Conservation (phyloP, 2,797 vertebrate genomes). For the Coranthus polyacanthus region DNA sequence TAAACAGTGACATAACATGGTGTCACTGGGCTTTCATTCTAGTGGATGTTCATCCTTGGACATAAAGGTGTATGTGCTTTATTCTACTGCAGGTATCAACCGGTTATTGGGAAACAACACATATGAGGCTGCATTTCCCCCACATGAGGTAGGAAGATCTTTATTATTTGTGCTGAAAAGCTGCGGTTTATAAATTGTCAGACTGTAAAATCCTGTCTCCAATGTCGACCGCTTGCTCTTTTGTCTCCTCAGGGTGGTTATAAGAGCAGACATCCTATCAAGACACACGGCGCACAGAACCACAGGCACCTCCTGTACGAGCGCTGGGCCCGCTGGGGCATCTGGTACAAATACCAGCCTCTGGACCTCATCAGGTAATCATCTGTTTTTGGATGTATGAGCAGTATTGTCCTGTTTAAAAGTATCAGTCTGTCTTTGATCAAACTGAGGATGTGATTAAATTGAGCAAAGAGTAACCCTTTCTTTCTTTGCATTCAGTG, state of each 20-base stretch:
- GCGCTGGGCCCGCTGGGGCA: constrained; percentile 98
- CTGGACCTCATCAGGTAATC: constrained; percentile 97
- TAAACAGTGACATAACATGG: constrained; percentile 1
- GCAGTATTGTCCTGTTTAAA: constrained; percentile 3
- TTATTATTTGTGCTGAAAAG: constrained; percentile 11
- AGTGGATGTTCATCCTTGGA: constrained; percentile 13
- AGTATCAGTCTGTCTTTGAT: constrained; percentile 8
- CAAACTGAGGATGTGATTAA: constrained; percentile 12
- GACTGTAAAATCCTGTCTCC: not conserved
- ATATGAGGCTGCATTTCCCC: constrained; percentile 97
- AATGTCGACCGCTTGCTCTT: constrained; percentile 12
- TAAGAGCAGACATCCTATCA: constrained; percentile 95
- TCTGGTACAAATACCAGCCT: constrained; percentile 99
- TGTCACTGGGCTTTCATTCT: constrained; percentile 14
- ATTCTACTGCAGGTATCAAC: constrained; percentile 89
- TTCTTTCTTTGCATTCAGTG: not conserved
- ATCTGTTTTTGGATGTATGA: constrained; percentile 6
- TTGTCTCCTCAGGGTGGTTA: constrained; percentile 89
- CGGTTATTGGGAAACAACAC: constrained; percentile 94
- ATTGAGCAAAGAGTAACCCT: not conserved
- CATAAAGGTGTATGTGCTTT: constrained; percentile 27
- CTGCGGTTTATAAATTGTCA: constrained; percentile 1
- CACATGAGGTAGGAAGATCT: constrained; percentile 91
- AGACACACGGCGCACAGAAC: constrained; percentile 96
- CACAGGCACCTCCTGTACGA: constrained; percentile 98